Evolutionary conservation across 2,888 invertebrate species (phyloP), one percentile per base, ranked within the genome.

Genomic region (Lycia hirtaria): DNA sequence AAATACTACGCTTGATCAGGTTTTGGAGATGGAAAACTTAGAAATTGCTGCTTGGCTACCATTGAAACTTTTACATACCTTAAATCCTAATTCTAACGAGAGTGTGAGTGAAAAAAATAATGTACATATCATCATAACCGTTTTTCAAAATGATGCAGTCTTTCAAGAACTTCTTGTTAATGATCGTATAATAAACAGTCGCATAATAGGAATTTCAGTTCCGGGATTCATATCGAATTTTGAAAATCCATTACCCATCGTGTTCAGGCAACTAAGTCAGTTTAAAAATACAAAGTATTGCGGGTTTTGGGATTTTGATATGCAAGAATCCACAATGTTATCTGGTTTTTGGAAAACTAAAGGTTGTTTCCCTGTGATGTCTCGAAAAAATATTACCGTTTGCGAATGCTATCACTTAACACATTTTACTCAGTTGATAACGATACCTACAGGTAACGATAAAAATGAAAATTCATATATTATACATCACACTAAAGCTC

Each of bases 401-500:
- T 93, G 93, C 68, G 80, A 92, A 59, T 93, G 93, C 62, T 93
- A 92, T 40, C 94, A 94, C 73, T 81, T 94, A 43, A 94, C 94
- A 20, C 93, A 93, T 68, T 94, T 94, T 67, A 94, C 94, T 6
- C 93, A 93, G 69, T 77, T 94, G n/a, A 80, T 94, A 41, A 56
- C 86, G 82, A 64, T 76, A 14, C 65, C 73, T 37, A 62, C 68
- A 22, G 51, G 59, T 45, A 26, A 37, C 9, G 59, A 69, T 26
- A 57, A 70, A 20, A 54, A 68, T 3, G 66, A 69, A 6, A 60
- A 62, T 7, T 56, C 68, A 14, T 62, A 66, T 30, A 62, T 69
- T 56, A 56, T 71, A 26, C 67, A 68, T 5, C 93, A 94, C 66
- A 75, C 78, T 4, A 76, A 76, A 47, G 91, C 89, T 17, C 80